phyloP scores from a whole-genome alignment of 2,888 invertebrate species.

The Chloroclysta siterata region DNA sequence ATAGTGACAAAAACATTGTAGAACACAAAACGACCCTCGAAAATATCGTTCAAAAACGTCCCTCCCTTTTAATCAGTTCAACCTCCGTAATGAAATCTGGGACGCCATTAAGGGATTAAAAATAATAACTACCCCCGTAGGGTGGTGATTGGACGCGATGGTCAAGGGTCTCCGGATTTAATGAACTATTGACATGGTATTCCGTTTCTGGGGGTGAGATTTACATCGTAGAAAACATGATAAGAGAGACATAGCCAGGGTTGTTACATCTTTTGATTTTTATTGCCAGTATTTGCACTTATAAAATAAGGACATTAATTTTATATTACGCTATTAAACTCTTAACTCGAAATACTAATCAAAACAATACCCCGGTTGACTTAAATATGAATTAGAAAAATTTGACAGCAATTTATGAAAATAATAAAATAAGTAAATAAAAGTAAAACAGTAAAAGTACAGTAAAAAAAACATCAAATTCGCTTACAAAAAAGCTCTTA shows the following conservation, averaged over 20 bases:
- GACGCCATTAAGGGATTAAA: slow-evolving; percentile 84
- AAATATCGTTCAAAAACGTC: slow-evolving; percentile 56
- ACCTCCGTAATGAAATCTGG: slow-evolving; percentile 82
- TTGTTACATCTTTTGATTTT: background rate
- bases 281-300: no score
- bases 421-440: no score
- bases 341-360: no score
- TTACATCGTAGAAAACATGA: background rate
- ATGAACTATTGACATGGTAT: slow-evolving; percentile 68
- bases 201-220: slow-evolving; percentile 4
- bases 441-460: no score
- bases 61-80: slow-evolving; percentile 79
- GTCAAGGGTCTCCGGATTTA: slow-evolving; percentile 55
- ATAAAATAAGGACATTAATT: no score
- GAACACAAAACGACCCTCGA: slow-evolving; percentile 38
- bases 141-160: slow-evolving; percentile 63
- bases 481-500: background rate
- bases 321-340: no score
- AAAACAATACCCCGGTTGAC: no score
- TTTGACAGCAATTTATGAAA: no score
- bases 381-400: no score
- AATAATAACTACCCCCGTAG: slow-evolving; percentile 77
- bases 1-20: slow-evolving; percentile 3
- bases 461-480: no score
- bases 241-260: background rate